Conservation (phyloP, 2,113 vertebrate species). For the Emydocephalus ijimae region DNA sequence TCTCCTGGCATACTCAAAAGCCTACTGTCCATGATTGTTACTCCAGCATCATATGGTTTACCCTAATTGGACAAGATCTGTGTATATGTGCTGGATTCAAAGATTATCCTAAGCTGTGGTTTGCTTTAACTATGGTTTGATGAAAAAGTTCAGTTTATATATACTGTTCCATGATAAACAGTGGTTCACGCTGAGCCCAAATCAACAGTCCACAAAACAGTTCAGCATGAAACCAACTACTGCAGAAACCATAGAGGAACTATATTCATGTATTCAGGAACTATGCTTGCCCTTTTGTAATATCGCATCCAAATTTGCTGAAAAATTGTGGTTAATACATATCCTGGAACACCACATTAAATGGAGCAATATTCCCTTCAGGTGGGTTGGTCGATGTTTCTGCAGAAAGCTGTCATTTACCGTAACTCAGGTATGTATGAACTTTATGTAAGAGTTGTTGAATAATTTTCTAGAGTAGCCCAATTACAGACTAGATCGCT, state of each 20-base stretch:
- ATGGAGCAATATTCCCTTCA: not conserved
- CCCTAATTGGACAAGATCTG: not conserved
- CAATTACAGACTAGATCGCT: not conserved
- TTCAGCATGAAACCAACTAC: not conserved
- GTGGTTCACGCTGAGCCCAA: not conserved
- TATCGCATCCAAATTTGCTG: not conserved
- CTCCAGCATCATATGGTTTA: not conserved
- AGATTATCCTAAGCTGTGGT: not conserved
- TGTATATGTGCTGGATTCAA: not conserved
- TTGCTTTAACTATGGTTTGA: not conserved
- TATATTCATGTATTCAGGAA: not conserved
- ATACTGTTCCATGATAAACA: not conserved
- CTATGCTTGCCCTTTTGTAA: not conserved
- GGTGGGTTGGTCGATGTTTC: not conserved
- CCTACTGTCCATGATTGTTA: not conserved
- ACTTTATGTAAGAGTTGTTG: not conserved
- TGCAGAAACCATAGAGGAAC: too few relatives aligned
- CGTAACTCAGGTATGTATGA: not conserved
- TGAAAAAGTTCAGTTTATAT: not conserved
- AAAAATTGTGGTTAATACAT: not conserved
- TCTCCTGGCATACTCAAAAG: not conserved
- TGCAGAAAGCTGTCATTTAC: not conserved
- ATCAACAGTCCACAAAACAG: not conserved
- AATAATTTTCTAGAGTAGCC: not conserved
- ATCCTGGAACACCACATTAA: not conserved